These are phyloP conservation scores for Drosophila maculinotata DNA, from an alignment of 2,888 invertebrate species.

Conservation along the genomic window DNA sequence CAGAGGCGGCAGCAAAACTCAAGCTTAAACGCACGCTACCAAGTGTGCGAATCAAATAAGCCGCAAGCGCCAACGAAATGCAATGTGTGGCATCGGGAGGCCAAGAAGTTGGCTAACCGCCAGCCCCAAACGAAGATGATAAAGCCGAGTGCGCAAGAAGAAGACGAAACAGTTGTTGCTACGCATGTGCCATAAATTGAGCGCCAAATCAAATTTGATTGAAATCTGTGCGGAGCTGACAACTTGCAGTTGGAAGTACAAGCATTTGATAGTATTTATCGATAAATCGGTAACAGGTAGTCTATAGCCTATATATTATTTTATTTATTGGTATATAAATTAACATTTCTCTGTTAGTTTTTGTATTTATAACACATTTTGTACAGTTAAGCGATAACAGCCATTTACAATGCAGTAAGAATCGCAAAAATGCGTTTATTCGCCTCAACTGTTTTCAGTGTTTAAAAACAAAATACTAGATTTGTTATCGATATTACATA, in stretches of 20 bases:
- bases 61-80: conserved; percentile 51
- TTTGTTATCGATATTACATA: too few species aligned
- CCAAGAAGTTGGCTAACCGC: conserved; percentile 65
- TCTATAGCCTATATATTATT: too few species aligned
- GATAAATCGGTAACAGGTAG: background rate
- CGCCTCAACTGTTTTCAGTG: too few species aligned
- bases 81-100: conserved; percentile 37
- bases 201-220: conserved; percentile 21
- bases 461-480: too few species aligned
- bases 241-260: conserved; percentile 25
- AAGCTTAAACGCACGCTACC: conserved; percentile 68
- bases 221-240: conserved; percentile 21
- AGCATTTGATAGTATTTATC: background rate
- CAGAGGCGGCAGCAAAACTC: conserved; percentile 36
- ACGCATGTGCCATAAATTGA: conserved; percentile 33
- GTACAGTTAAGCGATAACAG: background rate
- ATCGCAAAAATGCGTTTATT: too few species aligned
- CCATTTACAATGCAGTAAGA: too few species aligned
- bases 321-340: too few species aligned
- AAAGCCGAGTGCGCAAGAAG: conserved; percentile 19
- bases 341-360: background rate
- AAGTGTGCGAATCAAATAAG: conserved; percentile 77
- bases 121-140: conserved; percentile 31
- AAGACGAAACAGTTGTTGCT: conserved; percentile 19
- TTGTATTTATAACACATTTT: background rate